These are phyloP conservation scores for Oryctes rhinoceros DNA, from an alignment of 1,140 invertebrate species.

Conservation along the genomic window DNA sequence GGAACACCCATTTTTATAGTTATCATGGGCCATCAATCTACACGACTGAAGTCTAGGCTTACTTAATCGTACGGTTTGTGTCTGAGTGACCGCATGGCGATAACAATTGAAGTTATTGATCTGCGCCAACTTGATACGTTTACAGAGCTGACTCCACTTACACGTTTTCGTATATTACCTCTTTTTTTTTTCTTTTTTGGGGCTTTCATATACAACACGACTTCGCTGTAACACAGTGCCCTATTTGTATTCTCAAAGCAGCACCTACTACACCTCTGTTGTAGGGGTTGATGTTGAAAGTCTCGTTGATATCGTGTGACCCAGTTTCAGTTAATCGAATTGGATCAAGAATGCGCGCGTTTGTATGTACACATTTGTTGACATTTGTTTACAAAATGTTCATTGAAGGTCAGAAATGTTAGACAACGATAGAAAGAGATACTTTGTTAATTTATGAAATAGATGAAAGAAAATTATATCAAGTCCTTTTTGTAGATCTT, in stretches of 20 bases:
- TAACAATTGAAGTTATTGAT: conserved; percentile 39
- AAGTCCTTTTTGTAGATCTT: too few relatives aligned
- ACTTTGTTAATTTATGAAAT: too few relatives aligned
- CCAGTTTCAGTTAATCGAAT: too few relatives aligned
- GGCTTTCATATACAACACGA: too few relatives aligned
- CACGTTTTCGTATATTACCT: not conserved
- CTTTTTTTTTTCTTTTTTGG: too few relatives aligned
- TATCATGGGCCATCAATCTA: not conserved
- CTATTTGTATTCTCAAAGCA: not conserved
- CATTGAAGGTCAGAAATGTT: too few relatives aligned
- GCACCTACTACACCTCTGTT: not conserved
- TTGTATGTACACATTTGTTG: too few relatives aligned
- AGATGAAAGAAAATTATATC: too few relatives aligned
- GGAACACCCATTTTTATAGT: not conserved
- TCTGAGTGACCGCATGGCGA: conserved; percentile 32
- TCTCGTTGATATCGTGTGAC: not conserved
- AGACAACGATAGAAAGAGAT: too few relatives aligned
- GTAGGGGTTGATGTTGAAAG: not conserved
- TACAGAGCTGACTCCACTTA: not conserved
- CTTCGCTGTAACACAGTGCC: conserved; percentile 6
- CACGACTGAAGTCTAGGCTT: not conserved
- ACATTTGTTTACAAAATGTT: too few relatives aligned
- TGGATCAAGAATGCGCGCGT: too few relatives aligned
- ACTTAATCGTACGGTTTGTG: not conserved
- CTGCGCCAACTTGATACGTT: conserved; percentile 35